These are phyloP conservation scores for Rotaria socialis DNA, from an alignment of 2,888 invertebrate species.

Conservation along the genomic window DNA sequence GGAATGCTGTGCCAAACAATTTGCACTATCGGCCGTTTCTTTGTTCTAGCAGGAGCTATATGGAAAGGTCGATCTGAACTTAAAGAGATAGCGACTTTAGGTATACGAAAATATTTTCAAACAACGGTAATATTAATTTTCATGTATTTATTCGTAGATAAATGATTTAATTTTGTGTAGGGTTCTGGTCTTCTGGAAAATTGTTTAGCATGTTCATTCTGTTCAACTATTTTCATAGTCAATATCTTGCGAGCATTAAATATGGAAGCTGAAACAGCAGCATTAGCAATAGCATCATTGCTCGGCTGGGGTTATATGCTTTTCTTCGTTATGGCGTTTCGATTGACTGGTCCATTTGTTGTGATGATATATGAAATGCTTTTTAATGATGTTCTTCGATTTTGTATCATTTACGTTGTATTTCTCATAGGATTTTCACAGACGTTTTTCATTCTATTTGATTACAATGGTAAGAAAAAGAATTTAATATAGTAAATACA, in stretches of 20 bases:
- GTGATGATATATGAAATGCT: not conserved
- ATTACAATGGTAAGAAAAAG: not conserved
- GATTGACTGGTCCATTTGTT: not conserved
- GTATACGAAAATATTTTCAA: not conserved
- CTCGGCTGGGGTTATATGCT: not conserved
- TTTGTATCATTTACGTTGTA: not conserved
- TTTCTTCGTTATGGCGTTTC: not conserved
- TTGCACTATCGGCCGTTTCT: not conserved
- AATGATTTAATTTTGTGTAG: not conserved
- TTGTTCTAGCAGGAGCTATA: not conserved
- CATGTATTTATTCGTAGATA: no score
- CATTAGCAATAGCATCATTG: not conserved
- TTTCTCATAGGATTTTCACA: not conserved
- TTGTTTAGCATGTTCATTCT: not conserved
- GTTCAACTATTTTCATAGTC: not conserved
- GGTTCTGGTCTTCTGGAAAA: constrained; percentile 14
- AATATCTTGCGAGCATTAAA: not conserved
- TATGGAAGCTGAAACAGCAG: not conserved
- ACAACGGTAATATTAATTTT: no score
- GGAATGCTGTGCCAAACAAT: not conserved
- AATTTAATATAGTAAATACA: not conserved
- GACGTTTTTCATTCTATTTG: not conserved
- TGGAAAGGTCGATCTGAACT: not conserved
- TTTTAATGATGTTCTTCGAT: not conserved
- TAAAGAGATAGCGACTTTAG: not conserved